Conservation (phyloP, 1,140 invertebrate genomes). For the Camponotus floridanus region DNA sequence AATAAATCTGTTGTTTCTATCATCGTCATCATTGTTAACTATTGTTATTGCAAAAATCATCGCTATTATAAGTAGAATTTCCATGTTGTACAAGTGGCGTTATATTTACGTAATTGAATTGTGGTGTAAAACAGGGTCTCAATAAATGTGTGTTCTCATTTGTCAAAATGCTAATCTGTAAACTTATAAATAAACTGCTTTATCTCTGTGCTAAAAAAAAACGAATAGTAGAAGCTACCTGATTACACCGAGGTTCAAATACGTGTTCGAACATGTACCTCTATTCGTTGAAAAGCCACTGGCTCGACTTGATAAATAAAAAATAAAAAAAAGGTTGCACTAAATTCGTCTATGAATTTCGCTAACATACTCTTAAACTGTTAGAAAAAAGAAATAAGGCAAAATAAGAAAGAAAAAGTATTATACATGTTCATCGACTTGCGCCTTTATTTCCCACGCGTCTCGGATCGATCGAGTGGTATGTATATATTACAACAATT, state of each 20-base stretch:
- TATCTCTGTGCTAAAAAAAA: constrained; percentile 41
- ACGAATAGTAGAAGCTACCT: constrained; percentile 58
- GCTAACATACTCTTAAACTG: constrained; percentile 64
- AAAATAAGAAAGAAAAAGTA: constrained; percentile 75
- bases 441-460: constrained; percentile 86
- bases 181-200: constrained; percentile 39
- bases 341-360: constrained; percentile 73
- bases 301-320: constrained; percentile 82
- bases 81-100: constrained; percentile 79
- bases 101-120: constrained; percentile 77
- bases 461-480: constrained; percentile 86
- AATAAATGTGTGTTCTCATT: constrained; percentile 13
- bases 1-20: constrained; percentile 66
- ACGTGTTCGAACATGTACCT: constrained; percentile 81
- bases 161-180: constrained; percentile 24
- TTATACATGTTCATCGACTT: constrained; percentile 84
- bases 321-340: constrained; percentile 76
- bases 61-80: constrained; percentile 77
- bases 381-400: constrained; percentile 44
- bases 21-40: constrained; percentile 72
- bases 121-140: constrained; percentile 72
- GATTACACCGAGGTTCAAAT: constrained; percentile 77
- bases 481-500: constrained; percentile 82
- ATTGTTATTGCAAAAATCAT: constrained; percentile 76
- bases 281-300: constrained; percentile 77